Evolutionary conservation across 2,113 vertebrate species (phyloP).

Genomic region (Noctilio leporinus): DNA sequence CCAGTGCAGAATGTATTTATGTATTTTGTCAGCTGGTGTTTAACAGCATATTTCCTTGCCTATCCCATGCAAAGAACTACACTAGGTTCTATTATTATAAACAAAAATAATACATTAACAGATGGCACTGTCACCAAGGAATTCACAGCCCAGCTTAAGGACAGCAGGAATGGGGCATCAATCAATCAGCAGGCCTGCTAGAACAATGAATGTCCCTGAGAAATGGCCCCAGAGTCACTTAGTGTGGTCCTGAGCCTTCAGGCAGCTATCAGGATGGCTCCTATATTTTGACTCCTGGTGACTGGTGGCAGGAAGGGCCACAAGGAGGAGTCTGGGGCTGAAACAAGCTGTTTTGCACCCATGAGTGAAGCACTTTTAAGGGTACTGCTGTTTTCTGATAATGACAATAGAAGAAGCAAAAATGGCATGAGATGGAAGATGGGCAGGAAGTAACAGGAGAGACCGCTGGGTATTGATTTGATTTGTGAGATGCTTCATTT

Average conservation of each 20-base stretch:
- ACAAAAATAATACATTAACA: background rate
- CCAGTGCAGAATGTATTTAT: rapidly evolving
- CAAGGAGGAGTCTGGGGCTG: background rate
- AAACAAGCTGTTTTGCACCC: background rate
- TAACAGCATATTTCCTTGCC: background rate
- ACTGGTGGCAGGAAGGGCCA: rapidly evolving
- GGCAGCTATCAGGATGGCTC: background rate
- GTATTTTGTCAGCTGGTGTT: background rate
- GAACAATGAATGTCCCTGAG: background rate
- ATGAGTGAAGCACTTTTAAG: too few species aligned
- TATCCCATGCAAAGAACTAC: background rate
- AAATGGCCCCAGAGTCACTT: background rate
- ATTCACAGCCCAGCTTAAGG: too few species aligned
- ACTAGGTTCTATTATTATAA: background rate
- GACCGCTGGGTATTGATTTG: background rate
- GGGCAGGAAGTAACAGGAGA: too few species aligned
- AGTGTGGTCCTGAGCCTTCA: rapidly evolving
- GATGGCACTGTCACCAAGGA: background rate
- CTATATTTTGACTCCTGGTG: background rate
- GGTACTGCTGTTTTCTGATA: rapidly evolving
- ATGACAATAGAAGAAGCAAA: background rate
- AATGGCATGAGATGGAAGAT: rapidly evolving
- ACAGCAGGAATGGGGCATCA: background rate
- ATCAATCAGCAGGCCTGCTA: background rate
- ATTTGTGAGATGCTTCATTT: background rate